Percentiles rank a stretch among this genome's conserved stretches.
Evolutionary conservation across 1,140 invertebrate species (phyloP).

Genomic region (Hesperophylax magnus): DNA sequence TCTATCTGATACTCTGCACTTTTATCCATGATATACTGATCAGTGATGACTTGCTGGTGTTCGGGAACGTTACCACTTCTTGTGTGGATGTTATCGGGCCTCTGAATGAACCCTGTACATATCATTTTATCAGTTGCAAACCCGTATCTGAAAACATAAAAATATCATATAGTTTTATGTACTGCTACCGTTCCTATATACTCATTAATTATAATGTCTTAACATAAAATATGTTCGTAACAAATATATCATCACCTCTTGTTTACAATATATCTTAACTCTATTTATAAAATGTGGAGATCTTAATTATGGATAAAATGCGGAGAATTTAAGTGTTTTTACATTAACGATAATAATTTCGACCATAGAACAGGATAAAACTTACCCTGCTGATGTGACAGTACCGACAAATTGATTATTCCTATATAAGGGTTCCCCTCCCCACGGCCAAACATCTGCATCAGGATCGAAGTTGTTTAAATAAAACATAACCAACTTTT

Average conservation of each 20-base stretch:
- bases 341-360: too few relatives aligned
- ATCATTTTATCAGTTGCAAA: slow-evolving; percentile 76
- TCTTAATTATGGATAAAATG: background rate
- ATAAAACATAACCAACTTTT: slow-evolving; percentile 80
- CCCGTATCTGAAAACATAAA: slow-evolving; percentile 72
- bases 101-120: slow-evolving; percentile 77
- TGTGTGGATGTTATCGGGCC: slow-evolving; percentile 60
- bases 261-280: too few relatives aligned
- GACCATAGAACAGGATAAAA: background rate
- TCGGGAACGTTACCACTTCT: slow-evolving; percentile 31
- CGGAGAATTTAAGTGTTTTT: background rate
- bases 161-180: background rate
- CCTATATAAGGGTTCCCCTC: slow-evolving; percentile 84
- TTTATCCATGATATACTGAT: slow-evolving; percentile 75
- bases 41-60: slow-evolving; percentile 69
- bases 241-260: too few relatives aligned
- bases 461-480: slow-evolving; percentile 82
- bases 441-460: slow-evolving; percentile 85
- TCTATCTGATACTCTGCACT: slow-evolving; percentile 77
- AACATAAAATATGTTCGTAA: too few relatives aligned
- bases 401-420: slow-evolving; percentile 80
- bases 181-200: background rate
- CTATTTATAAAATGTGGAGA: too few relatives aligned
- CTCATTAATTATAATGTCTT: background rate
- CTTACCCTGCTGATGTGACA: slow-evolving; percentile 83